Evolutionary conservation across 2,888 invertebrate genomes (phyloP), one percentile per base, ranked within the genome.

Genomic region (Amiota communis): DNA sequence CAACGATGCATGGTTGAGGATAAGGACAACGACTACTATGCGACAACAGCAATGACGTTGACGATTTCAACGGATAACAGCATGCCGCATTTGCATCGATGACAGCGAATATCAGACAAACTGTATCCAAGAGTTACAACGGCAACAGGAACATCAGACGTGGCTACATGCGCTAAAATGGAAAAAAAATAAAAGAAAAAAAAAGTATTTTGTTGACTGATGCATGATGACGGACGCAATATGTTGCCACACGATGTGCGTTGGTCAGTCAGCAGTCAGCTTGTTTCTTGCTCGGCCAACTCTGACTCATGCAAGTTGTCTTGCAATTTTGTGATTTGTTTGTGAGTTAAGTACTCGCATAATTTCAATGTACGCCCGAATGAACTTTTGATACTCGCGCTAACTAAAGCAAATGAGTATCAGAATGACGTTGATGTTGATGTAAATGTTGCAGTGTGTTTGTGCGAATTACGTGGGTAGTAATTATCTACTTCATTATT

Each of bases 391-490:
- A 36, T 36, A 36, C 36, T 36, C 36, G 36, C 6, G 6, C 36
- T 36, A 36, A 36, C 36, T 36, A 36, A 36, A 2, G 8, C 36
- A 36, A 36, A 2, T 6, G 36, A 36, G 36, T 36, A 36, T 6
- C 36, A 36, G 36, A 36, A 36, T 36, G 36, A 36, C 36, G 8
- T 36, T 36, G 36, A 36, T 36, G 36, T 36, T 4, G 2, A 6
- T 36, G 6, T 2, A 36, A 36, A 36, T 36, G 36, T 36, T 36
- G 36, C 36, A 36, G 6, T 36, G n/a, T 2, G 23, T 59, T 20
- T 59, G 17, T 23, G 59, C 17, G 20, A 59, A 59, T 59, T 59
- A 59, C 17, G 59, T 59, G 23, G 59, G 20, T 59, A 59, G 20
- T 59, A 59, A 59, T 59, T 59, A 20, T 59, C 23, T 36, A 2